Conservation (phyloP, 2,113 vertebrate genomes). For the Platichthys flesus region DNA sequence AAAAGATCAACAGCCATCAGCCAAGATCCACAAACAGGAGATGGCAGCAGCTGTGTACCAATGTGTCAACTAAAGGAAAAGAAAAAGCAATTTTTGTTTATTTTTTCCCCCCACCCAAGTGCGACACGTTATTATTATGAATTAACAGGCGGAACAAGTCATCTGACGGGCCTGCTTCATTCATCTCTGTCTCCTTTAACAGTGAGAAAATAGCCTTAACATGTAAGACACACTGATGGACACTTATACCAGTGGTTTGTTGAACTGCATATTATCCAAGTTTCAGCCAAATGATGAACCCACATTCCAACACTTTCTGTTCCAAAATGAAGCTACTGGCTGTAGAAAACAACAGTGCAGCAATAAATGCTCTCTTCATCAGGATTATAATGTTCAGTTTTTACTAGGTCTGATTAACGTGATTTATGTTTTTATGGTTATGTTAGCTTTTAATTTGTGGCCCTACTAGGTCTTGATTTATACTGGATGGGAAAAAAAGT, state of each 20-base stretch:
- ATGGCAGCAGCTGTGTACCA: neutral
- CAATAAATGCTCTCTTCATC: neutral
- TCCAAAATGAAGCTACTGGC: neutral
- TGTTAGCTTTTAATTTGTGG: too few relatives aligned
- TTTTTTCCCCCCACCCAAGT: neutral
- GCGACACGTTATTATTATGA: neutral
- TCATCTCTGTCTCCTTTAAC: neutral
- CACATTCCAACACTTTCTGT: neutral
- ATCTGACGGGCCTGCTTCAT: neutral
- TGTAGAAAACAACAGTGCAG: neutral
- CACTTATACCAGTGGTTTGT: neutral
- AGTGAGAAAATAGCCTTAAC: neutral
- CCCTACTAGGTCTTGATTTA: too few relatives aligned
- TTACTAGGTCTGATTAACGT: neutral
- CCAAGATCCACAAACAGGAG: neutral
- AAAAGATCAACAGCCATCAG: neutral
- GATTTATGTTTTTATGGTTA: too few relatives aligned
- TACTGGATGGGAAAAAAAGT: too few relatives aligned
- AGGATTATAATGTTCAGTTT: neutral
- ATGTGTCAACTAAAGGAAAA: neutral
- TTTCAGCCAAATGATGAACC: neutral
- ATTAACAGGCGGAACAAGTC: neutral
- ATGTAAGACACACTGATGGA: too few relatives aligned
- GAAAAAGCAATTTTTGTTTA: neutral
- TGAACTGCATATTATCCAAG: neutral